Conservation (phyloP, 2,888 invertebrate species). For the Drosophila gaucha region DNA sequence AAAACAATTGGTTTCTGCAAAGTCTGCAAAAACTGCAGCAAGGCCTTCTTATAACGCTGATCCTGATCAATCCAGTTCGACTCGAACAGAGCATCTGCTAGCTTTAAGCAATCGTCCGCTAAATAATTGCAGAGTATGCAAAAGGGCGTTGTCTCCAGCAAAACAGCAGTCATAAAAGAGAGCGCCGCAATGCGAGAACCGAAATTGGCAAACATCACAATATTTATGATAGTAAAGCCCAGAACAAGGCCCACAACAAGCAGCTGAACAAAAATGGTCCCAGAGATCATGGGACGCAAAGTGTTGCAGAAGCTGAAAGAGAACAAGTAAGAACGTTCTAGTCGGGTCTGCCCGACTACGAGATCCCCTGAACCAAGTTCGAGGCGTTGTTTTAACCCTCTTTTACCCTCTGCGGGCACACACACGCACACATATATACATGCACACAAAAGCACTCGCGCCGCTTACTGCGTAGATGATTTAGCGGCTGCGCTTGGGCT, state of each 20-base stretch:
- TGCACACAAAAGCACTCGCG: too few relatives aligned
- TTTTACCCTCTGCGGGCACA: too few relatives aligned
- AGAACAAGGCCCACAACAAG: constrained; percentile 69
- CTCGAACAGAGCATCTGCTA: constrained; percentile 71
- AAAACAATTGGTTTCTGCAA: constrained; percentile 69
- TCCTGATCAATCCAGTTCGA: constrained; percentile 71
- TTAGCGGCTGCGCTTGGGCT: too few relatives aligned
- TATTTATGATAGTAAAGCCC: constrained; percentile 72
- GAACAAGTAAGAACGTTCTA: too few relatives aligned
- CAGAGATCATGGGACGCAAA: constrained; percentile 70
- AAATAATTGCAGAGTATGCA: constrained; percentile 74
- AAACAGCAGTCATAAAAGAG: constrained; percentile 56
- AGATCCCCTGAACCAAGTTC: too few relatives aligned
- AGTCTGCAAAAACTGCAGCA: constrained; percentile 65
- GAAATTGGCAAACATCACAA: constrained; percentile 65
- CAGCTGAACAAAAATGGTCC: constrained; percentile 76
- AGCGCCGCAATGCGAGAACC: constrained; percentile 64
- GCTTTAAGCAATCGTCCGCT: constrained; percentile 59
- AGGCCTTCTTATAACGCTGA: constrained; percentile 59
- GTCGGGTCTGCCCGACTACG: too few relatives aligned
- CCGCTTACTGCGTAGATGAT: too few relatives aligned
- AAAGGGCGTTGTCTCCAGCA: constrained; percentile 75
- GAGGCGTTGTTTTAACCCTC: too few relatives aligned
- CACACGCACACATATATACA: too few relatives aligned
- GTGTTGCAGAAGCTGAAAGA: constrained; percentile 59